Evolutionary conservation across 2,888 invertebrate genomes (phyloP), one percentile per base, ranked within the genome.

Genomic region (Tenthredo livida): DNA sequence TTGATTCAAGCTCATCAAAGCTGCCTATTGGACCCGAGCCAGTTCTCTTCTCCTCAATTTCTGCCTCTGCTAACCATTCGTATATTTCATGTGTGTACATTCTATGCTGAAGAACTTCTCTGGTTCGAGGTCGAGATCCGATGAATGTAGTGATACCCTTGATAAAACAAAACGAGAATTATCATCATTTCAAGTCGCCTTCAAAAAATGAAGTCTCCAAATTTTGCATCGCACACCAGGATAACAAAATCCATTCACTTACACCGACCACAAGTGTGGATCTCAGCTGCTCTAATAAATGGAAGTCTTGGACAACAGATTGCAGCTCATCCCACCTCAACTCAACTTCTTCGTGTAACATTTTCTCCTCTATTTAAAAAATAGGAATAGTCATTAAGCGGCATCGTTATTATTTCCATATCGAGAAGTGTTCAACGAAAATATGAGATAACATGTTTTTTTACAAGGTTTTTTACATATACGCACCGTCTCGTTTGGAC

Each of bases 1-100:
- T 88, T 77, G 89, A 87, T 70, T 87, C 88, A 58, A 88, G 87
- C 37, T 90, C 91, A 73, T 91, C 90, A 65, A 88, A 89, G 80
- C 87, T 89, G 72, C 86, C 86, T 37, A 86, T 84, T 58, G 86
- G 67, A 80, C 87, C 87, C 21, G 87, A 72, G 83, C 87, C 86
- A 61, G 75, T 86, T 84, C 88, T 88, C 85, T 90, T 91, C 91
- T 96, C 96, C 85, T 94, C 94, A 29, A 94, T 94, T 72, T 96
- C 96, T 1, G 96, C 96, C 90, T 97, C 96, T 0, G 95, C 94
- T 50, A 97, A 93, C 97, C 97, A 97, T 90, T 96, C 96, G 86
- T 95, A 95, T 90, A 97, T 97, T 90, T 97, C 97, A 10, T 94
- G 92, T 86, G 95, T 95, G 92, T 97, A 97, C 97, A 97, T 97